Conservation (phyloP, 2,888 invertebrate genomes). For the Dermolepida albohirtum region DNA sequence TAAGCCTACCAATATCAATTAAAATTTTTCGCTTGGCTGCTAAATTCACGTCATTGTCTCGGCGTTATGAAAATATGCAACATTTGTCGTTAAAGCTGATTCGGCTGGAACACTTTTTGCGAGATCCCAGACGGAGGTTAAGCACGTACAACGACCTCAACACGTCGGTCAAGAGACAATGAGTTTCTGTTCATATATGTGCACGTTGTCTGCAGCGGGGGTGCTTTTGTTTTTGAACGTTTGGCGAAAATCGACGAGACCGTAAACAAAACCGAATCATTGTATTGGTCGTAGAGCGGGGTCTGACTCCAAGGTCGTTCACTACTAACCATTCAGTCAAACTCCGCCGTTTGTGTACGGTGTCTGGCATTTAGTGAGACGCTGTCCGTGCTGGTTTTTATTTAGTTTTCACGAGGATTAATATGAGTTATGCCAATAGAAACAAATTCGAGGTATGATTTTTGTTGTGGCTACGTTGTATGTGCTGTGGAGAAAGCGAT, state of each 20-base stretch:
- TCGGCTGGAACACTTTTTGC: slow-evolving; percentile 23
- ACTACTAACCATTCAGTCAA: slow-evolving; percentile 55
- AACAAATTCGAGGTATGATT: slow-evolving; percentile 73
- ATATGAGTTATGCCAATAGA: slow-evolving; percentile 74
- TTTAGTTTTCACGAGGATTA: slow-evolving; percentile 56
- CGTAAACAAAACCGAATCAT: slow-evolving; percentile 59
- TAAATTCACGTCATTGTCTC: slow-evolving; percentile 21
- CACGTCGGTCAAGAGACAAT: slow-evolving; percentile 37
- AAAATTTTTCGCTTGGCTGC: slow-evolving; percentile 18
- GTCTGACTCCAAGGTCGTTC: slow-evolving; percentile 46
- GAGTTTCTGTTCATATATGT: slow-evolving; percentile 4
- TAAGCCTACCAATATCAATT: neutral
- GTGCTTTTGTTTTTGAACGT: slow-evolving; percentile 60
- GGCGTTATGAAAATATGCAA: slow-evolving; percentile 19
- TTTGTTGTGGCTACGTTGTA: slow-evolving; percentile 31
- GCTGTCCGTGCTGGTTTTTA: slow-evolving; percentile 39
- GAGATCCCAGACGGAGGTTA: slow-evolving; percentile 15
- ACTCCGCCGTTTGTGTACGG: slow-evolving; percentile 39
- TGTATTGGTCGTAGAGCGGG: slow-evolving; percentile 40
- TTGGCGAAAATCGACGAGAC: slow-evolving; percentile 52
- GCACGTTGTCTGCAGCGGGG: slow-evolving; percentile 47
- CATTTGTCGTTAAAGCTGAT: slow-evolving; percentile 17
- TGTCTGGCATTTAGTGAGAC: slow-evolving; percentile 36
- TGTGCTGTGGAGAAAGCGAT: slow-evolving; percentile 33
- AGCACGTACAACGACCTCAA: slow-evolving; percentile 58